phyloP scores from a whole-genome alignment of 2,797 vertebrate species.

The Craterocephalus amniculus region DNA sequence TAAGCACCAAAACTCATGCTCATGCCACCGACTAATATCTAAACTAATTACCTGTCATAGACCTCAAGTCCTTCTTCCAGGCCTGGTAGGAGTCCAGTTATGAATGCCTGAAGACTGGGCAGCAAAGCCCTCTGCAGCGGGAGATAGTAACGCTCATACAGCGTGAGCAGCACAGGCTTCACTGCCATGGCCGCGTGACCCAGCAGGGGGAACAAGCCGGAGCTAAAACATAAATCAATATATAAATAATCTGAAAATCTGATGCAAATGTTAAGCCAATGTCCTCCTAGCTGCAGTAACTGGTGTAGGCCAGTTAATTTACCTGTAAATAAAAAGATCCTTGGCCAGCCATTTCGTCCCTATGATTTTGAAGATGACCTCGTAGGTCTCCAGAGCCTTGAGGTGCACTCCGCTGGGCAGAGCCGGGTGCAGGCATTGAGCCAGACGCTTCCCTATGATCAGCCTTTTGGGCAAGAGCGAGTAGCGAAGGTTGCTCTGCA shows the following conservation, averaged over 20 bases:
- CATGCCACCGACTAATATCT: no score
- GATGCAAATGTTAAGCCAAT: neutral
- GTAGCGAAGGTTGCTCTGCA: conserved; percentile 97
- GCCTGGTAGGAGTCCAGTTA: conserved; percentile 93
- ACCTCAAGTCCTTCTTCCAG: conserved; percentile 96
- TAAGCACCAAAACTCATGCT: no score
- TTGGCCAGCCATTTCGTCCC: conserved; percentile 97
- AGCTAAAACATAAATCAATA: conserved; percentile 78
- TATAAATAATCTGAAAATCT: neutral
- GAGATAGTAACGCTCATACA: conserved; percentile 97
- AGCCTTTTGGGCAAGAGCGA: conserved; percentile 91
- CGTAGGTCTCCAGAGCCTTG: conserved; percentile 98
- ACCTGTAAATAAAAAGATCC: conserved; percentile 99
- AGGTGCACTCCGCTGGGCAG: conserved; percentile 97
- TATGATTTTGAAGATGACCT: conserved; percentile 98
- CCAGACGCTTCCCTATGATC: conserved; percentile 94
- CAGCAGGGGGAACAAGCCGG: conserved; percentile 94
- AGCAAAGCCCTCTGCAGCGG: conserved; percentile 93
- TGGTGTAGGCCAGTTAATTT: neutral
- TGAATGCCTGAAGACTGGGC: conserved; percentile 96
- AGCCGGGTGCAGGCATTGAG: conserved; percentile 96
- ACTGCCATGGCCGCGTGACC: conserved; percentile 95
- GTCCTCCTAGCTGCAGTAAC: conserved; percentile 9
- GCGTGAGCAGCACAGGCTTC: conserved; percentile 89
- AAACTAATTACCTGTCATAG: conserved; percentile 88